Conservation (phyloP, 2,797 vertebrate species). For the Muscicapa comitata region DNA sequence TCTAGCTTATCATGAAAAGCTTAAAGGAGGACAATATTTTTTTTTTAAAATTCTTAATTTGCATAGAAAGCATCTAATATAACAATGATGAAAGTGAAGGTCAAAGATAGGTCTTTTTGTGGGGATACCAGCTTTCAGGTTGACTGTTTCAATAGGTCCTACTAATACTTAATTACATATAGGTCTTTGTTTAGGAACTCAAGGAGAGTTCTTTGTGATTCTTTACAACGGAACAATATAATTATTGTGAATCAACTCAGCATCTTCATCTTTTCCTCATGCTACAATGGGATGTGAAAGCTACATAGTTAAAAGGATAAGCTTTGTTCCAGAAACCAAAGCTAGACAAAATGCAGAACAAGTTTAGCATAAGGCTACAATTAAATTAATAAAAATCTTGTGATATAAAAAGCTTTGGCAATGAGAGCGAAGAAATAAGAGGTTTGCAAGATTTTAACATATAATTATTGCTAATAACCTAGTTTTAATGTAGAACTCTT, state of each 20-base stretch:
- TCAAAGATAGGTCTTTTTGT: background rate
- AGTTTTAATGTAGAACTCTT: background rate
- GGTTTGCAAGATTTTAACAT: background rate
- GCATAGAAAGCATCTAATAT: background rate
- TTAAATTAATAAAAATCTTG: constrained; percentile 39
- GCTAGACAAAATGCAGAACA: background rate
- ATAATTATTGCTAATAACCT: constrained; percentile 41
- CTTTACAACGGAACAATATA: background rate
- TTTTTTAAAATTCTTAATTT: background rate
- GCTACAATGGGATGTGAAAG: background rate
- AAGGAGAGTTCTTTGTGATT: background rate
- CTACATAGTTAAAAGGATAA: background rate
- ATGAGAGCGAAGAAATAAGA: background rate
- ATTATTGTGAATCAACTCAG: constrained; percentile 19
- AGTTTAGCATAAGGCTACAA: constrained; percentile 38
- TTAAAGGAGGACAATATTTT: background rate
- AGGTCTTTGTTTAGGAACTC: background rate
- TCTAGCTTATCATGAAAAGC: background rate
- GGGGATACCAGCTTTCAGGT: background rate
- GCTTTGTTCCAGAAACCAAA: constrained; percentile 27
- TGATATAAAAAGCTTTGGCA: constrained; percentile 24
- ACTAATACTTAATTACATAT: background rate
- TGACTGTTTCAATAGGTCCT: background rate
- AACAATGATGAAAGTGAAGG: background rate
- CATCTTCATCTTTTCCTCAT: background rate